Base-by-base conservation (phyloP, 1,140 invertebrate genomes). In the Drosophila aff. region DNA sequence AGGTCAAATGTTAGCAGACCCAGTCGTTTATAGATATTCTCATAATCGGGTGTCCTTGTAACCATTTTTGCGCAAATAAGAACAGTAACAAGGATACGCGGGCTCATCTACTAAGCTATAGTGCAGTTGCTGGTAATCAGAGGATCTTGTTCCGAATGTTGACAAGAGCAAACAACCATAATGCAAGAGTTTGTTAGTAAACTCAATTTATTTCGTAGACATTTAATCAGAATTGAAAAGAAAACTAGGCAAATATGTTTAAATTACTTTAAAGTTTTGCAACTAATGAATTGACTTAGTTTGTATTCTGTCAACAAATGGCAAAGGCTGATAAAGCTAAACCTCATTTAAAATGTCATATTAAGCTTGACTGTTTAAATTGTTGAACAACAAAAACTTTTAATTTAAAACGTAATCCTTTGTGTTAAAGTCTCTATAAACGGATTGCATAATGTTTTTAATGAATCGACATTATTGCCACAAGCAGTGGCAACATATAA, bases 11-110 rank as follows among this genome's bases (percentile, higher is more conserved):
- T 65, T 64, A 67, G 44, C 46, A 72, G 67, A 75, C 66, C 67
- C 41, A 85, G 47, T 52, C 75, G 60, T 82, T 79, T 65, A 85
- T 77, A 61, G 68, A 72, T 57, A 40, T 79, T 78, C 52, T 49
- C 52, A 74, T 86, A 89, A 86, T 83, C 80, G 67, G 55, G 64
- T 80, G 80, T 86, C 84, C 83, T 86, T 83, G 83, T 86, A 89
- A 80, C 80, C 80, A 67, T 83, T 85, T 81, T 46, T 69, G 41
- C 64, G 53, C 76, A 87, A 77, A 79, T 73, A 66, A 50, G 49
- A 60, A 66, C 49, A 16, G 26, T 49, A 61, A 61, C 62, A 69
- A 72, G 55, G 40, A 69, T 67, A 41, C 57, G 49, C 31, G 57
- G 66, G 28, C 46, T 11, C 11, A 63, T 33, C 26, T 38, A 7